Conservation (phyloP, 2,888 invertebrate species). For the Tachystola acroxantha region DNA sequence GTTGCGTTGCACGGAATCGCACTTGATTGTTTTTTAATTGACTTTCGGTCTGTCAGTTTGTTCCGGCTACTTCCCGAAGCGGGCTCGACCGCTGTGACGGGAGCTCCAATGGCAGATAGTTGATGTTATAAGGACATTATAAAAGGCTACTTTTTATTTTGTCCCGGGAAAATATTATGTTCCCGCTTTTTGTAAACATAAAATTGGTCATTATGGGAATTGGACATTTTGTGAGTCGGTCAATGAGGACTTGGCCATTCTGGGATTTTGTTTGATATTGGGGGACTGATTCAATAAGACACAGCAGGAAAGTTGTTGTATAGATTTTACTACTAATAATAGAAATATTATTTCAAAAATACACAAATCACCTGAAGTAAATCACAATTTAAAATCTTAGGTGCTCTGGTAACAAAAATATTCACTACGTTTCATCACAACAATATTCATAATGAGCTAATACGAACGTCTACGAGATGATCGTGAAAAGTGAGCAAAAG, state of each 20-base stretch:
- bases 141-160: no score
- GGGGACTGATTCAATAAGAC: background rate
- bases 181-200: background rate
- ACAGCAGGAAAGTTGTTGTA: background rate
- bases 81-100: no score
- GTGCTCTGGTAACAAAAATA: constrained; percentile 40
- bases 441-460: constrained; percentile 16
- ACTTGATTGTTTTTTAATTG: no score
- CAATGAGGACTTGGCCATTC: background rate
- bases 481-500: constrained; percentile 1
- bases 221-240: background rate
- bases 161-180: background rate
- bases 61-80: no score
- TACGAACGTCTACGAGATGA: constrained; percentile 14
- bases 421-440: constrained; percentile 29
- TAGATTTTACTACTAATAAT: background rate
- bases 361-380: constrained; percentile 44
- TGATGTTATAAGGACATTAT: no score
- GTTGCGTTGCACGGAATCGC: no score
- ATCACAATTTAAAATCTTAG: constrained; percentile 38
- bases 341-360: constrained; percentile 56
- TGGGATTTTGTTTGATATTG: background rate
- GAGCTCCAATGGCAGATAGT: no score
- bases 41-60: no score
- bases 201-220: background rate